These are phyloP conservation scores for Lutjanus argentimaculatus DNA, from an alignment of 2,797 vertebrate species.

Conservation along the genomic window DNA sequence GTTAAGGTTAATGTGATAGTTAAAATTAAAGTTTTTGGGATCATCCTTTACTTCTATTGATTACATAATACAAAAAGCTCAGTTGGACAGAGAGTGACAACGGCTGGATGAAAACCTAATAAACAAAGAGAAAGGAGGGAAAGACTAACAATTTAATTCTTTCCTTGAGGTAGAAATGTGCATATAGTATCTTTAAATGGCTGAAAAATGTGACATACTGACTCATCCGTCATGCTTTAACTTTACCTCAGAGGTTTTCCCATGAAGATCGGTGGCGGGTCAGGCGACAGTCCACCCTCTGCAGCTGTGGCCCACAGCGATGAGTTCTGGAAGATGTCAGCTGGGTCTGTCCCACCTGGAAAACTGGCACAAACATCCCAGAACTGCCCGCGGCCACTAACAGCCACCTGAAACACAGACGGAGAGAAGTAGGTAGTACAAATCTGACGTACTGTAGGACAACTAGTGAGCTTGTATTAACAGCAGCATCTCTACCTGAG, in stretches of 20 bases:
- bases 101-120: background rate
- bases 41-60: too few species aligned
- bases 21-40: too few species aligned
- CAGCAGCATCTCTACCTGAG: constrained; percentile 74
- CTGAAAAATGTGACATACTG: background rate
- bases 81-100: background rate
- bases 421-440: background rate
- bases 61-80: too few species aligned
- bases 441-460: background rate
- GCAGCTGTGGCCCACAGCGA: constrained; percentile 80
- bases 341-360: constrained; percentile 85
- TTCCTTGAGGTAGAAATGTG: background rate
- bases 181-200: background rate
- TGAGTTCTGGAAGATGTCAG: constrained; percentile 81
- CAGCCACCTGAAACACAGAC: constrained; percentile 77
- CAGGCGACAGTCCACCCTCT: constrained; percentile 78
- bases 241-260: constrained; percentile 78
- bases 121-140: background rate
- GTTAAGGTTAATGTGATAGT: too few species aligned
- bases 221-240: background rate
- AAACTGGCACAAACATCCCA: constrained; percentile 89
- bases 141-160: background rate
- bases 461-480: background rate
- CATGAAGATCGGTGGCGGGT: constrained; percentile 72
- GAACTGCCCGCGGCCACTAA: constrained; percentile 85